Percentiles rank a stretch among this genome's conserved stretches.
phyloP scores from a whole-genome alignment of 2,113 vertebrate species.

The Cochlearius cochlearius region DNA sequence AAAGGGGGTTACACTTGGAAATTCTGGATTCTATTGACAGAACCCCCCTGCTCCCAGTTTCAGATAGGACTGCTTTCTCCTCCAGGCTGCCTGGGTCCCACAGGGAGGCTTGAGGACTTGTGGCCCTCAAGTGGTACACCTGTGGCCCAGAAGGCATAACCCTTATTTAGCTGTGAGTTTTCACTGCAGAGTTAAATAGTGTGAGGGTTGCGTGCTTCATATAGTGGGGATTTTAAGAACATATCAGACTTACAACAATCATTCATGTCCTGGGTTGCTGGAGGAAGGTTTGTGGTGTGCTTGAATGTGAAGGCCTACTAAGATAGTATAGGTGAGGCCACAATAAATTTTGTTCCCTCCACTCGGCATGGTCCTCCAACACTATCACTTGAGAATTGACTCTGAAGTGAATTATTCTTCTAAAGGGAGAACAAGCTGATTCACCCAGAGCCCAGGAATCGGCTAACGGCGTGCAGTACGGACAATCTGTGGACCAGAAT shows the following conservation, averaged over 20 bases:
- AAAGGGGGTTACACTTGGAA: neutral
- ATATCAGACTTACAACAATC: neutral
- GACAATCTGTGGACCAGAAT: neutral
- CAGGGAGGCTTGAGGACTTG: neutral
- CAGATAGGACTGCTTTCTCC: neutral
- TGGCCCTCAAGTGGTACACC: neutral
- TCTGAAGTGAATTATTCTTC: neutral
- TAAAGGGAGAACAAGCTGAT: neutral
- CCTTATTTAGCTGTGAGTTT: neutral
- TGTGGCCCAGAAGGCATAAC: neutral
- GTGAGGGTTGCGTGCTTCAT: neutral
- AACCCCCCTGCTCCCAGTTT: fast-evolving
- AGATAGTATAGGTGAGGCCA: neutral
- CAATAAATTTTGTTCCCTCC: neutral
- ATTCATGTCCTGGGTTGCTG: neutral
- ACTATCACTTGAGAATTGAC: neutral
- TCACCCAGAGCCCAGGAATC: neutral
- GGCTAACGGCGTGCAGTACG: neutral
- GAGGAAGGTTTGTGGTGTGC: neutral
- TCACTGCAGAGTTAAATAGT: neutral
- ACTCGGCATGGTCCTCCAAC: neutral
- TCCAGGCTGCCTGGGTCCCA: neutral
- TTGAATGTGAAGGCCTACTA: neutral
- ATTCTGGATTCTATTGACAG: neutral
- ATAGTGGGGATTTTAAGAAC: neutral